These are phyloP conservation scores for Eilema depressum DNA, from an alignment of 2,888 invertebrate genomes.

Conservation along the genomic window DNA sequence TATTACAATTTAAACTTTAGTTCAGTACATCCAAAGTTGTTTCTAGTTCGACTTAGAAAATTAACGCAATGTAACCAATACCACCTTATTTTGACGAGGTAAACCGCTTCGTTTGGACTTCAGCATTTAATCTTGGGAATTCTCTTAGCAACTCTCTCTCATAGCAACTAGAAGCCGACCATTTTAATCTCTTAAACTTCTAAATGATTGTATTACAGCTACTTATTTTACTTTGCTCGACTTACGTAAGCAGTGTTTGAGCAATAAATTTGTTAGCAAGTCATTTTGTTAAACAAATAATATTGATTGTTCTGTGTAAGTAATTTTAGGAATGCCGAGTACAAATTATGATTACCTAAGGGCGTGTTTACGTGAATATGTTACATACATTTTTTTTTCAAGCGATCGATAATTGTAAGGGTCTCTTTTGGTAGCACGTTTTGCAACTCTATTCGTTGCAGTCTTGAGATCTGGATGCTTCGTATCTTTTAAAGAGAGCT, in stretches of 20 bases:
- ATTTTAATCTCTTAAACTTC: conserved; percentile 23
- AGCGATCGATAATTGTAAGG: no score
- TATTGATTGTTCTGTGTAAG: not conserved
- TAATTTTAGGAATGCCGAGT: not conserved
- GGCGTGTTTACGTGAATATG: no score
- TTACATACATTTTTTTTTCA: no score
- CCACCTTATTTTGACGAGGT: conserved; percentile 28
- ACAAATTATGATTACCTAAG: not conserved
- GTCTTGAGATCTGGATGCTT: not conserved
- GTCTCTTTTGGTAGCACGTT: no score
- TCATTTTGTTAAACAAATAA: not conserved
- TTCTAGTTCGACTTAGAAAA: conserved; percentile 20
- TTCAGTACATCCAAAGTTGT: conserved; percentile 1
- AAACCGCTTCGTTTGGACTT: conserved; percentile 27
- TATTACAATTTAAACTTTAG: conserved; percentile 10
- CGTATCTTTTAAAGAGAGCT: not conserved
- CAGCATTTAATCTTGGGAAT: conserved; percentile 21
- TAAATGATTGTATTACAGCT: conserved; percentile 15
- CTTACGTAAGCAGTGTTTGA: conserved; percentile 5
- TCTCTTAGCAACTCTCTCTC: conserved; percentile 27
- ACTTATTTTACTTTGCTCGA: conserved; percentile 24
- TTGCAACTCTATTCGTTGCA: no score
- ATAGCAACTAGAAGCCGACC: conserved; percentile 25
- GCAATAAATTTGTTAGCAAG: not conserved
- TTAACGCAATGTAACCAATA: conserved; percentile 30